Base-by-base conservation (phyloP, 2,888 invertebrate species). In the Calliopum simillimum region DNA sequence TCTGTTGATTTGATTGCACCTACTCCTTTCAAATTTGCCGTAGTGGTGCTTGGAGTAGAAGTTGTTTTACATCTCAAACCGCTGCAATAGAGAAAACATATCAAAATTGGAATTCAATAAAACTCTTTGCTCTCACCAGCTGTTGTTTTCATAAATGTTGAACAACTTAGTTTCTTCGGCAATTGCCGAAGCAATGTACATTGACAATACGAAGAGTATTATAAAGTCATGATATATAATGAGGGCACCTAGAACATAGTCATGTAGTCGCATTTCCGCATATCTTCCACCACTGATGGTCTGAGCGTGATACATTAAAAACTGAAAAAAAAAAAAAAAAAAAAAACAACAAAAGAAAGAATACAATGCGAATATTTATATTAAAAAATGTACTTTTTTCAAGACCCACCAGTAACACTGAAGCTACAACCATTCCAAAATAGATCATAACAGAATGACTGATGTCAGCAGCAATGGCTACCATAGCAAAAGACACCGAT, bases 231-330 rank as follows among this genome's bases (percentile, higher is more conserved):
- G 75, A 65, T 78, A 82, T 3, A 83, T 73, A n/a, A 82, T 79
- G 14, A 82, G 69, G 2, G 79, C 74, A 19, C 78, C 83, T 62
- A 82, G 61, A 1, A 80, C 73, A 71, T 73, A 78, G 44, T 82
- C 82, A 21, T 75, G 76, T 4, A 78, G 53, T 1, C 81, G 77
- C 78, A 82, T 79, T 69, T 82, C 83, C 1, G 82, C 83, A 72
- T 80, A 82, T 8, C 81, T 79, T 11, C 79, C 79, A 1, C 82
- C 82, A 23, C 76, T 78, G 14, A 82, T 80, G 2, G 82, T 81
- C 72, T 82, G 82, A 0, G 78, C 79, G 62, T 83, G 83, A 56
- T 82, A 83, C 78, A 81, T 76, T 25, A 79, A 71, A 49, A 82
- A 82, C 83, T 82, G 16, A 8, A 64, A 62, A 14, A 51, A 58